Percentiles rank a stretch among this genome's conserved stretches.
phyloP scores from a whole-genome alignment of 2,888 invertebrate species.

The Pyrrhia umbra region DNA sequence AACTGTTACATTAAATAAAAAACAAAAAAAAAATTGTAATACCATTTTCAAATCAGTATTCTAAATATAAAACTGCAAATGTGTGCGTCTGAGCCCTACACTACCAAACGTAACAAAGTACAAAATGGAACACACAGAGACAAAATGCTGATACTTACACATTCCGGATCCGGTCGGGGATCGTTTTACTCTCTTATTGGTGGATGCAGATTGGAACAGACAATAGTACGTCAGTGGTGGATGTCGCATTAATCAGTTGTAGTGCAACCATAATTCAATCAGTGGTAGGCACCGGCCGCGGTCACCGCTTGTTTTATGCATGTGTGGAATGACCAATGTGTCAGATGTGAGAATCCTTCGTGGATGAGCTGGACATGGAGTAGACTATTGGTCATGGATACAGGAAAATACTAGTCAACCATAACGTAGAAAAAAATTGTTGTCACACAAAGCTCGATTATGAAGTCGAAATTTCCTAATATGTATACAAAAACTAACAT shows the following conservation, averaged over 20 bases:
- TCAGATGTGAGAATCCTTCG: conserved; percentile 65
- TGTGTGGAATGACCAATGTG: conserved; percentile 80
- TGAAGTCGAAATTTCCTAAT: background rate
- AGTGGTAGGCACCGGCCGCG: conserved; percentile 70
- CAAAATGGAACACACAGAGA: conserved; percentile 66
- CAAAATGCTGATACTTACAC: conserved; percentile 78
- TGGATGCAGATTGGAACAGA: conserved; percentile 86
- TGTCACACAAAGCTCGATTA: background rate
- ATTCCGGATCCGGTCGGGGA: conserved; percentile 70
- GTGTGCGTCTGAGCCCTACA: conserved; percentile 41
- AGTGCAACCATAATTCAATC: conserved; percentile 89
- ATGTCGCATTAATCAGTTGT: conserved; percentile 90
- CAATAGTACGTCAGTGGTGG: conserved; percentile 88
- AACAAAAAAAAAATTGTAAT: conserved; percentile 11
- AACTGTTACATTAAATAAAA: conserved; percentile 8
- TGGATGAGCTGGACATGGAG: conserved; percentile 68
- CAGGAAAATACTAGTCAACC: background rate
- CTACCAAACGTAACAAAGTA: conserved; percentile 50
- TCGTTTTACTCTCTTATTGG: conserved; percentile 77
- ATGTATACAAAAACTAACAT: background rate
- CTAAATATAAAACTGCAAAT: conserved; percentile 39
- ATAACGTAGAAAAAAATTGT: background rate
- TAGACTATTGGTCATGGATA: conserved; percentile 4
- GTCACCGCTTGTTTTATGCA: conserved; percentile 80
- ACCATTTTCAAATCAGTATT: conserved; percentile 42